These are phyloP conservation scores for Alethe diademata DNA, from an alignment of 2,113 vertebrate genomes.

Conservation along the genomic window DNA sequence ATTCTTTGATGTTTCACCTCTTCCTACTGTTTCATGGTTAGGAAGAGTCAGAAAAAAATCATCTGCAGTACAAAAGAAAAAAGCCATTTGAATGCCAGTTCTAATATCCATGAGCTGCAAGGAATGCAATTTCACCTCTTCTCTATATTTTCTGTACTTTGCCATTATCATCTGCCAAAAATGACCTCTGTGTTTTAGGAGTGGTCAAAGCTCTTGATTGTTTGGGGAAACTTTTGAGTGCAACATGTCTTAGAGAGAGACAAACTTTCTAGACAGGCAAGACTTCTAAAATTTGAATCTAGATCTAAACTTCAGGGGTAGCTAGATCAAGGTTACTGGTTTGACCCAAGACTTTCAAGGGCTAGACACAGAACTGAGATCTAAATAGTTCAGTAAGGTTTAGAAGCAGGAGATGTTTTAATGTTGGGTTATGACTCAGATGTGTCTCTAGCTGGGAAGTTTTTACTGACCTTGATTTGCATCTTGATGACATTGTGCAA, in stretches of 20 bases:
- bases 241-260: neutral
- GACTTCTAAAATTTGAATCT: neutral
- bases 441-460: neutral
- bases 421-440: neutral
- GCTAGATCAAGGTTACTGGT: neutral
- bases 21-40: neutral
- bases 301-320: neutral
- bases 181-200: slow-evolving; percentile 50
- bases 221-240: neutral
- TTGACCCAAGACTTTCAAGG: neutral
- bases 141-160: neutral
- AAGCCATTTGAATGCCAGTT: slow-evolving; percentile 20
- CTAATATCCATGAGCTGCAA: neutral
- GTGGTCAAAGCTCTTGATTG: neutral
- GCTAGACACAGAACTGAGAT: neutral
- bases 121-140: neutral
- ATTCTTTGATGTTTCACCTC: neutral
- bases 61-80: neutral
- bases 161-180: neutral
- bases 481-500: neutral
- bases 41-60: neutral
- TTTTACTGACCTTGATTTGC: neutral
- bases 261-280: neutral
- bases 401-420: neutral
- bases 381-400: neutral